These are phyloP conservation scores for Tragulus kanchil DNA, from an alignment of 2,113 vertebrate species.

Conservation along the genomic window DNA sequence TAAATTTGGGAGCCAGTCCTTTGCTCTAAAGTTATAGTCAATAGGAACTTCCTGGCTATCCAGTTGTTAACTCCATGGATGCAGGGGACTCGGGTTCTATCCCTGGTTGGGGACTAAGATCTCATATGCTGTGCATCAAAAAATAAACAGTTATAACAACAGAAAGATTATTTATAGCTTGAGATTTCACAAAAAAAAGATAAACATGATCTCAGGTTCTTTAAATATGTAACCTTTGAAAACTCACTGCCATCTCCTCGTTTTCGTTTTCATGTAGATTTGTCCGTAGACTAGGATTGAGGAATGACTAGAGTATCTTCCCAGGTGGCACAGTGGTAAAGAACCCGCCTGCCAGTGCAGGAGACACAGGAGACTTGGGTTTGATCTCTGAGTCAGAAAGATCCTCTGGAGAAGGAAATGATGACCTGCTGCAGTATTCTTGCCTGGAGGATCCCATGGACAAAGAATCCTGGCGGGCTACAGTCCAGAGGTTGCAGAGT, in stretches of 20 bases:
- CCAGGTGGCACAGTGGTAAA: neutral
- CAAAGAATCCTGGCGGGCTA: neutral
- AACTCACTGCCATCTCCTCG: neutral
- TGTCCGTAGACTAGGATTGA: neutral
- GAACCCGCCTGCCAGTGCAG: neutral
- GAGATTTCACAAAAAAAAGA: neutral
- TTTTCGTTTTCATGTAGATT: neutral
- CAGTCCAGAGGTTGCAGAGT: neutral
- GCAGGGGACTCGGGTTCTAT: neutral
- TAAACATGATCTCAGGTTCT: neutral
- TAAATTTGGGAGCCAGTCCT: neutral
- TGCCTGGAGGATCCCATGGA: neutral
- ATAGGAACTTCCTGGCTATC: neutral
- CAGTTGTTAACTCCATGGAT: neutral
- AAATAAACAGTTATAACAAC: neutral
- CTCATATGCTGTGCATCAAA: neutral
- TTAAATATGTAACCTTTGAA: neutral
- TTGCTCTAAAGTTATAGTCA: slow-evolving; percentile 26
- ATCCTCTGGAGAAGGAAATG: neutral
- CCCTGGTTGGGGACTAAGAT: neutral
- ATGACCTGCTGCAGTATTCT: neutral
- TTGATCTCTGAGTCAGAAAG: neutral
- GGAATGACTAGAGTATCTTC: neutral
- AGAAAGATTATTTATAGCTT: slow-evolving; percentile 26
- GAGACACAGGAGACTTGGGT: neutral